Conservation (phyloP, 2,113 vertebrate species). For the Fulica atra region DNA sequence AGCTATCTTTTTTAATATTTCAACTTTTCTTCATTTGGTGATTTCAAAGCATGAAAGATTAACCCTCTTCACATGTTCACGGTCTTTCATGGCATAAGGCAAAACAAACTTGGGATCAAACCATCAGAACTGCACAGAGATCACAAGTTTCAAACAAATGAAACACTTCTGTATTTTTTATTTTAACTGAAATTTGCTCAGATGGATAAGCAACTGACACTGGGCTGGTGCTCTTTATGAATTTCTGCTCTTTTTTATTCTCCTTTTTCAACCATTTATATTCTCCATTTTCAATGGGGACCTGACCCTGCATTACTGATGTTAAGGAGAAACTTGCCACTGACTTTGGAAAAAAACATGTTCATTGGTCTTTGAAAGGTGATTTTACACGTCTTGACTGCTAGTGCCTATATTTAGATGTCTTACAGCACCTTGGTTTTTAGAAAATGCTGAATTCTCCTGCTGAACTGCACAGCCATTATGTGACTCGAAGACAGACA, state of each 20-base stretch:
- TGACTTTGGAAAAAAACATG: background rate
- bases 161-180: background rate
- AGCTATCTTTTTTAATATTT: constrained; percentile 1
- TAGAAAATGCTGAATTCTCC: background rate
- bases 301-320: background rate
- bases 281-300: background rate
- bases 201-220: background rate
- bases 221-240: background rate
- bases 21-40: background rate
- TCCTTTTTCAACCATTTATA: background rate
- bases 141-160: background rate
- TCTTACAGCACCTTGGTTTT: background rate
- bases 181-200: background rate
- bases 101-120: constrained; percentile 22
- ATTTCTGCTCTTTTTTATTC: background rate
- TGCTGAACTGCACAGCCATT: background rate
- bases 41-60: constrained; percentile 1
- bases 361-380: background rate
- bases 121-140: background rate
- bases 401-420: background rate
- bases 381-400: background rate
- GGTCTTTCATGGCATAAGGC: background rate
- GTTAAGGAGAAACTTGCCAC: background rate
- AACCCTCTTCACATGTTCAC: background rate
- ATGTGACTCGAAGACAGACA: background rate